Evolutionary conservation across 2,797 vertebrate genomes (phyloP).

Genomic region (Clarias pachynema): DNA sequence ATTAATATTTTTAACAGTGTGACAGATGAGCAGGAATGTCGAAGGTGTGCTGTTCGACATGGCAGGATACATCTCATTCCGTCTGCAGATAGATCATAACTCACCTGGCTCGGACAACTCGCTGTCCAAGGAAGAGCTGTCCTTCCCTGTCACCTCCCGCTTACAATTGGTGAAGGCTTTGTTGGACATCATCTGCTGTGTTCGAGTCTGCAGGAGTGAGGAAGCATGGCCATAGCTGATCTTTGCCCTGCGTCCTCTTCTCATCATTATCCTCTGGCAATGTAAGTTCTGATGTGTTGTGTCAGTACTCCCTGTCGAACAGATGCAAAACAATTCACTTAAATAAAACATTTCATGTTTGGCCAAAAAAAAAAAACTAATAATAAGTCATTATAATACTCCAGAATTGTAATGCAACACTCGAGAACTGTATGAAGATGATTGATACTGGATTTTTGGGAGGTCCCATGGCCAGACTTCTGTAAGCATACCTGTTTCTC

Average conservation of each 20-base stretch:
- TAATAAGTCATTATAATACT: background rate
- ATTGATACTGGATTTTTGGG: background rate
- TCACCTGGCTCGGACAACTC: slow-evolving; percentile 73
- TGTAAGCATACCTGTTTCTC: slow-evolving; percentile 47
- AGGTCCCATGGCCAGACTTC: background rate
- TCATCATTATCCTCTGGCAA: slow-evolving; percentile 62
- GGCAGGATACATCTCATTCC: slow-evolving; percentile 41
- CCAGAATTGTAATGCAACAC: background rate
- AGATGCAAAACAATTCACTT: slow-evolving; percentile 10
- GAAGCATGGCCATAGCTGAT: slow-evolving; percentile 51
- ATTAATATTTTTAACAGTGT: slow-evolving; percentile 68
- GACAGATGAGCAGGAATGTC: slow-evolving; percentile 46
- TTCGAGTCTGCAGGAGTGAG: slow-evolving; percentile 41
- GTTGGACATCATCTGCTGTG: slow-evolving; percentile 38
- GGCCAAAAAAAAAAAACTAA: background rate
- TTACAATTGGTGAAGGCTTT: slow-evolving; percentile 36
- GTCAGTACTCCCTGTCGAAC: slow-evolving; percentile 45
- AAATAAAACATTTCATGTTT: background rate
- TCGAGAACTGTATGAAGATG: background rate
- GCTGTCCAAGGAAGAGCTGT: slow-evolving; percentile 61
- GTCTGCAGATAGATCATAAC: slow-evolving; percentile 50
- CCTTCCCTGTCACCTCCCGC: slow-evolving; percentile 44
- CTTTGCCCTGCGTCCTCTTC: slow-evolving; percentile 74
- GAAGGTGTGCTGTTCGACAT: slow-evolving; percentile 41
- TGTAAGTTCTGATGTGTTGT: slow-evolving; percentile 66